Conservation (phyloP, 2,888 invertebrate species). For the Eledone cirrhosa region DNA sequence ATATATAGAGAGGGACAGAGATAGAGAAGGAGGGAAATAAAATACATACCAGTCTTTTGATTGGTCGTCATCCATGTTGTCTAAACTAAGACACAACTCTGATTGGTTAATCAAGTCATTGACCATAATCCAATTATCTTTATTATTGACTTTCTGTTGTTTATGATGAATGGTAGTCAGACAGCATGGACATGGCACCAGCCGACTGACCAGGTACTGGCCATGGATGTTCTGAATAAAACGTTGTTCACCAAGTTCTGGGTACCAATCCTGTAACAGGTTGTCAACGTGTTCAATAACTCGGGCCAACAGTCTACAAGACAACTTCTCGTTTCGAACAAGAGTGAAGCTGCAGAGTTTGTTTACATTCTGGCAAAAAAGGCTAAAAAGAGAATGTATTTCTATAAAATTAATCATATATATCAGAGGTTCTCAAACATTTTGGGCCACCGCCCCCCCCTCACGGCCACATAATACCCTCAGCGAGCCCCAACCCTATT, state of each 20-base stretch:
- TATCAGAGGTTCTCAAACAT: too few species aligned
- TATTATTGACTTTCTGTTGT: slow-evolving; percentile 28
- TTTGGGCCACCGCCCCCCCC: too few species aligned
- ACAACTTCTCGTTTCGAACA: slow-evolving; percentile 49
- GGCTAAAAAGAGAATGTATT: too few species aligned
- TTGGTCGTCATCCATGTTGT: slow-evolving; percentile 3
- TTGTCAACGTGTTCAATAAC: slow-evolving; percentile 96
- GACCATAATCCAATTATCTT: slow-evolving; percentile 36
- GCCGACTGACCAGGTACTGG: slow-evolving; percentile 88
- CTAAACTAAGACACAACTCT: slow-evolving; percentile 6
- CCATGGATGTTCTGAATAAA: slow-evolving; percentile 98
- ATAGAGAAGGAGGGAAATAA: background rate
- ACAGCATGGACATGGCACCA: slow-evolving; percentile 92
- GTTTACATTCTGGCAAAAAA: too few species aligned
- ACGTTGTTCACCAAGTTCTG: slow-evolving; percentile 86
- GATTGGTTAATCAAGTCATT: background rate
- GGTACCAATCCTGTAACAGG: slow-evolving; percentile 97
- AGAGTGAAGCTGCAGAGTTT: background rate
- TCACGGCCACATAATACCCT: too few species aligned
- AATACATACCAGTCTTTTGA: background rate
- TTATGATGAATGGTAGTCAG: slow-evolving; percentile 67
- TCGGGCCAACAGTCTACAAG: slow-evolving; percentile 71
- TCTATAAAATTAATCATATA: too few species aligned
- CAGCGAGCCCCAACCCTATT: too few species aligned
- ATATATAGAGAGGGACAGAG: background rate